Percentiles rank a stretch among this genome's conserved stretches.
phyloP scores from a whole-genome alignment of 2,888 invertebrate genomes.

The Hemaris fuciformis region DNA sequence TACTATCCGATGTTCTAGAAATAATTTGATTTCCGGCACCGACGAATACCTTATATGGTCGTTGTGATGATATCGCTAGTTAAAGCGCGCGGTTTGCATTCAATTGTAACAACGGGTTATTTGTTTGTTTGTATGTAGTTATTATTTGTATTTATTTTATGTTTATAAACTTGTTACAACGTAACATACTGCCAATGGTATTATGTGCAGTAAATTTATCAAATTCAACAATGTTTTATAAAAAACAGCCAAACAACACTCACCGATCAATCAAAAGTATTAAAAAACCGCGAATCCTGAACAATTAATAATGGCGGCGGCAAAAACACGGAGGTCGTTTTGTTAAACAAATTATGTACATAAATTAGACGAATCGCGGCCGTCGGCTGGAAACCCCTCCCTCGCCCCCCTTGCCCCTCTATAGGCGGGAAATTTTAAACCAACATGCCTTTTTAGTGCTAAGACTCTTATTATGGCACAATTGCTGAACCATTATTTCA shows the following conservation, averaged over 20 bases:
- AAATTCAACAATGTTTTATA: background rate
- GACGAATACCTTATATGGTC: no score
- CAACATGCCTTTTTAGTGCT: conserved; percentile 24
- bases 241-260: background rate
- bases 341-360: conserved; percentile 51
- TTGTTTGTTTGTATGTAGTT: no score
- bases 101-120: no score
- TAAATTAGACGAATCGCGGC: conserved; percentile 48
- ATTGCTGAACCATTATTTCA: background rate
- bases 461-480: conserved; percentile 22
- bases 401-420: conserved; percentile 13
- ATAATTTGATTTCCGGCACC: no score
- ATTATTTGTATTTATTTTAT: no score
- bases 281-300: conserved; percentile 8
- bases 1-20: no score
- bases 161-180: no score
- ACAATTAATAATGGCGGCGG: conserved; percentile 38
- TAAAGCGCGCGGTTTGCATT: no score
- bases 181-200: no score
- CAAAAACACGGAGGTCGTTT: conserved; percentile 41
- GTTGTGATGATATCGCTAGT: no score
- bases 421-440: conserved; percentile 32
- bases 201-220: background rate
- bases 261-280: conserved; percentile 1
- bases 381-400: conserved; percentile 15